A percentile compares a stretch with the other conserved stretches of the same genome.
Evolutionary conservation across 2,888 invertebrate species (phyloP).

Genomic region (Acrobasis suavella): DNA sequence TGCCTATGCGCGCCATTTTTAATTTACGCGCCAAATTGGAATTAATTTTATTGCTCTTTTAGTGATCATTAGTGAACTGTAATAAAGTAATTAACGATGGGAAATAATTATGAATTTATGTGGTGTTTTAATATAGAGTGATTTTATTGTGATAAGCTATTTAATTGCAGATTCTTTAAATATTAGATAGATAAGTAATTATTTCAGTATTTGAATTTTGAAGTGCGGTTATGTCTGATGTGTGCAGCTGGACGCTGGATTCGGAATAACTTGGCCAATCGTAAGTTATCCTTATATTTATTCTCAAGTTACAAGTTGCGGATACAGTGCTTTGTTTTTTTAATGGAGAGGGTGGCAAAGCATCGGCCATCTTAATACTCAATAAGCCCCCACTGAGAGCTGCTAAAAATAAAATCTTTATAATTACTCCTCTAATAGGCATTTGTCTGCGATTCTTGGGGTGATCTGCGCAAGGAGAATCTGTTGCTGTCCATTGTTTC

Average conservation of each 20-base stretch:
- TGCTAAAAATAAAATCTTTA: too few species aligned
- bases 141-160: slow-evolving; percentile 10
- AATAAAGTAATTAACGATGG: not conserved
- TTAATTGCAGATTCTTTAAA: not conserved
- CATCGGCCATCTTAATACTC: too few species aligned
- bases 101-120: not conserved
- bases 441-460: too few species aligned
- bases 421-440: too few species aligned
- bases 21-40: slow-evolving; percentile 42
- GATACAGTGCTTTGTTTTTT: not conserved
- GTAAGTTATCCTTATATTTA: slow-evolving; percentile 31
- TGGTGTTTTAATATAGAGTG: not conserved
- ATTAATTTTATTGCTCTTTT: slow-evolving; percentile 24
- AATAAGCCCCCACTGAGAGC: too few species aligned
- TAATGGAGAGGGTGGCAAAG: not conserved
- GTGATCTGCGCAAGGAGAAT: too few species aligned
- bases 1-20: slow-evolving; percentile 44
- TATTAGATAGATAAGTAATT: not conserved
- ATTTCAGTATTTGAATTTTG: slow-evolving; percentile 10
- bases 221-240: slow-evolving; percentile 29
- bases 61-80: slow-evolving; percentile 12
- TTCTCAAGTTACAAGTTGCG: not conserved
- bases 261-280: slow-evolving; percentile 29
- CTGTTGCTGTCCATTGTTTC: too few species aligned
- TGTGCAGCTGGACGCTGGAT: slow-evolving; percentile 32